phyloP scores from a whole-genome alignment of 2,113 vertebrate species.

The Pavo muticus region DNA sequence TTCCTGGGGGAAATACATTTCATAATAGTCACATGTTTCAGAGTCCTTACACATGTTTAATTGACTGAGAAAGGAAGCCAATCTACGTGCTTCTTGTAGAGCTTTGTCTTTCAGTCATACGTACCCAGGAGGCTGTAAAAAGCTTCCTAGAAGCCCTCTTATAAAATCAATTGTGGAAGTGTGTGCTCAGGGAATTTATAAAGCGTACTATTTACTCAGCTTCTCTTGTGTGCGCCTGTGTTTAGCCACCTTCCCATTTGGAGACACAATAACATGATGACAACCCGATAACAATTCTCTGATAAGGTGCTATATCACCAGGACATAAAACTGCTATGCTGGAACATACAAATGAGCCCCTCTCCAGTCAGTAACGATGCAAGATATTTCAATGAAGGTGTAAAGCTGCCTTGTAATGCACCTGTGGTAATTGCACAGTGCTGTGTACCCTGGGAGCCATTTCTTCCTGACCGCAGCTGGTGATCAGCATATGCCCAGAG shows the following conservation, averaged over 20 bases:
- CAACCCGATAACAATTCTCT: slow-evolving; percentile 56
- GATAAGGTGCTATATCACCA: slow-evolving; percentile 62
- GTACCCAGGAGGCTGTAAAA: slow-evolving; percentile 50
- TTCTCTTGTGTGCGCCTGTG: neutral
- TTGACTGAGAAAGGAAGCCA: slow-evolving; percentile 29
- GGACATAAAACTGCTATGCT: slow-evolving; percentile 11
- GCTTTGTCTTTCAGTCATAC: slow-evolving; percentile 26
- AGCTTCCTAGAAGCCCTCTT: slow-evolving; percentile 57
- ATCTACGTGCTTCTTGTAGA: neutral
- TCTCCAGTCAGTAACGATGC: neutral
- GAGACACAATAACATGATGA: slow-evolving; percentile 51
- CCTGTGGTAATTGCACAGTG: slow-evolving; percentile 9
- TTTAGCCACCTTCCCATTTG: slow-evolving; percentile 51
- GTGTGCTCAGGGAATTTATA: slow-evolving; percentile 56
- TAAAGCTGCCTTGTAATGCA: slow-evolving; percentile 42
- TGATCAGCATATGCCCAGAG: slow-evolving; percentile 1
- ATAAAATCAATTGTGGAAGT: slow-evolving; percentile 57
- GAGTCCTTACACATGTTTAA: slow-evolving; percentile 7
- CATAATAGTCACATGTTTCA: neutral
- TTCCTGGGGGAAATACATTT: neutral
- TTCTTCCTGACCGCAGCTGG: slow-evolving; percentile 32
- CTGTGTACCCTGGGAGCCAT: neutral
- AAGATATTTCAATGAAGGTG: slow-evolving; percentile 52
- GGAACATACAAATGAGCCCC: slow-evolving; percentile 35
- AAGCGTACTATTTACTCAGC: slow-evolving; percentile 61